These are phyloP conservation scores for Metopolophium dirhodum DNA, from an alignment of 1,140 invertebrate species.

Conservation along the genomic window DNA sequence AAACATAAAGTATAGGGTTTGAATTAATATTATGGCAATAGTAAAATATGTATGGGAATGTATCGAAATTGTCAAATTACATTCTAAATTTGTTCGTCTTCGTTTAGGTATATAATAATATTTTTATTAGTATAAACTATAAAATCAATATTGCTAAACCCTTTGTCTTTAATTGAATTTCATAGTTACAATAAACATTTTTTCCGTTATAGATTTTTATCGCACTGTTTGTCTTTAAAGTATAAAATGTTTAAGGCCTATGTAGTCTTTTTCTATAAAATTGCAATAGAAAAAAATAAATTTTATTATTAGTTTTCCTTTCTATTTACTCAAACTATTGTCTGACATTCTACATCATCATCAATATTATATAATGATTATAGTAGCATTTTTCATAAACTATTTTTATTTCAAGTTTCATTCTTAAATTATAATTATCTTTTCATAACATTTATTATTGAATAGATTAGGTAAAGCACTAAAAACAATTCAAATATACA, in stretches of 20 bases:
- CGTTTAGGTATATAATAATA: background rate
- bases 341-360: background rate
- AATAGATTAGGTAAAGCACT: background rate
- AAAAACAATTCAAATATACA: background rate
- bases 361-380: background rate
- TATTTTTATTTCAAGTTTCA: background rate
- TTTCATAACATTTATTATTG: background rate
- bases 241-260: background rate
- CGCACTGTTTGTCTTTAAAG: background rate
- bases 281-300: background rate
- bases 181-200: background rate
- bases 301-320: background rate
- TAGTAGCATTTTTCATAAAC: background rate
- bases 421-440: background rate
- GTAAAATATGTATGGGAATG: background rate
- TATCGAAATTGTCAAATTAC: background rate
- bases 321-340: background rate
- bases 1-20: background rate
- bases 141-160: background rate
- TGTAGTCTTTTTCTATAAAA: background rate
- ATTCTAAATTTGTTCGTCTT: background rate
- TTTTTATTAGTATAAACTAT: slow-evolving; percentile 4
- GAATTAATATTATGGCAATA: slow-evolving; percentile 6
- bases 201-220: background rate
- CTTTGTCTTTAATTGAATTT: background rate